Evolutionary conservation across 2,113 vertebrate species (phyloP), one percentile per base, ranked within the genome.

Genomic region (Tylochromis polylepis): DNA sequence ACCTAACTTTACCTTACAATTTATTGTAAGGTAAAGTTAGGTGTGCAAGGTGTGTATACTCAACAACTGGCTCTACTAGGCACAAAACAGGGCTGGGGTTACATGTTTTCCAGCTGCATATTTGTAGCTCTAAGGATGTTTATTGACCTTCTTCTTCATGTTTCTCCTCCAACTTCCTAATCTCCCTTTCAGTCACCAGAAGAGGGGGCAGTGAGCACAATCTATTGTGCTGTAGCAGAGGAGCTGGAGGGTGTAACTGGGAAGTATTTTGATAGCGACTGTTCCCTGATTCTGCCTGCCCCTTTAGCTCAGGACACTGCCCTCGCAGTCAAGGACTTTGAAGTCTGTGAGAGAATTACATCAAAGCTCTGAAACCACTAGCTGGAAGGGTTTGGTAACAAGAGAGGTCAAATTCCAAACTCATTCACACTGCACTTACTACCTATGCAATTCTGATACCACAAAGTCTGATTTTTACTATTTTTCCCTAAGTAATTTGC

Each of bases 231-330:
- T 0, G 87, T 99, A 4, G 94, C 98, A 0, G 96, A 97, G 65
- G 97, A 99, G 43, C 94, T 89, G 0, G 94, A 95, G 3, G 97
- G 96, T 10, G 86, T 98, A 89, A 96, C 94, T 0, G 98, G 98
- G 11, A 98, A 98, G 84, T 98, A 98, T 72, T 96, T 98, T 1
- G 96, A 96, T 92, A 96, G 97, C 9, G 93, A 95, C 90, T 98
- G 97, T 84, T 36, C 86, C 4, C 86, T 98, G 77, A 84, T 12
- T 0, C 95, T 97, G 22, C 97, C 97, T 1, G 60, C 95, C 1
- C 20, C 53, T 1, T 46, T 93, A 0, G 97, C 97, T 18, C 92
- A 84, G 2, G 97, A 99, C 0, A 0, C 92, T 0, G 94, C 92
- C 5, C 82, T 98, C 0, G 96, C 96, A 0, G 91, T 88, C 70